phyloP scores from a whole-genome alignment of 2,113 vertebrate species.

The Centropus unirufus region DNA sequence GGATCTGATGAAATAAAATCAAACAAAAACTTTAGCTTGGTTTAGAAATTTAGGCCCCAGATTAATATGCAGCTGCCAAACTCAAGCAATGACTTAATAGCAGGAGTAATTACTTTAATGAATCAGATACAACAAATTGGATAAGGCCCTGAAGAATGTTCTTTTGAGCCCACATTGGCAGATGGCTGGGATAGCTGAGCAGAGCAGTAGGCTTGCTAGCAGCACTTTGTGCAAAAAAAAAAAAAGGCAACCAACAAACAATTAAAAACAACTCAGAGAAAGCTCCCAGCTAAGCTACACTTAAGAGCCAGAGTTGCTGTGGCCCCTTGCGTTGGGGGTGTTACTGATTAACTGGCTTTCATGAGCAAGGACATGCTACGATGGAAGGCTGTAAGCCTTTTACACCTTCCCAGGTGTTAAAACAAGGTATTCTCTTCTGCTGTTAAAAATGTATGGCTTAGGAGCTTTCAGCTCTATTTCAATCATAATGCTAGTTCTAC shows the following conservation, averaged over 20 bases:
- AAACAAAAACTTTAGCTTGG: neutral
- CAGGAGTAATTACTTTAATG: constrained; percentile 52
- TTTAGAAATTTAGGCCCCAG: neutral
- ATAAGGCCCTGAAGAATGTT: constrained; percentile 55
- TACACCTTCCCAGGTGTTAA: constrained; percentile 19
- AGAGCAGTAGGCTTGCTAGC: constrained; percentile 46
- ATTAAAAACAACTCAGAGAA: constrained; percentile 12
- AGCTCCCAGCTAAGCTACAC: neutral
- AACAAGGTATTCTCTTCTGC: neutral
- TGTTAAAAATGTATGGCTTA: neutral
- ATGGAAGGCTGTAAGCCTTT: neutral
- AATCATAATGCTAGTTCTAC: neutral
- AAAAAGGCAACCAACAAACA: constrained; percentile 40
- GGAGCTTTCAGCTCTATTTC: neutral
- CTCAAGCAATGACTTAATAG: constrained; percentile 4
- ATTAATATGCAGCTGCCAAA: constrained; percentile 8
- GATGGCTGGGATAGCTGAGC: constrained; percentile 42
- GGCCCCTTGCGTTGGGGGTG: neutral
- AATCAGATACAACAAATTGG: constrained; percentile 57
- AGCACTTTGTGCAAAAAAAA: neutral
- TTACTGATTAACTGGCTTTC: neutral
- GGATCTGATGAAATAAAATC: neutral
- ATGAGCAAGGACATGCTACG: neutral
- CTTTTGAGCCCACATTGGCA: constrained; percentile 62
- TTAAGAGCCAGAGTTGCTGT: neutral